Base-by-base conservation (phyloP, 2,888 invertebrate species). In the Cepaea hortensis region DNA sequence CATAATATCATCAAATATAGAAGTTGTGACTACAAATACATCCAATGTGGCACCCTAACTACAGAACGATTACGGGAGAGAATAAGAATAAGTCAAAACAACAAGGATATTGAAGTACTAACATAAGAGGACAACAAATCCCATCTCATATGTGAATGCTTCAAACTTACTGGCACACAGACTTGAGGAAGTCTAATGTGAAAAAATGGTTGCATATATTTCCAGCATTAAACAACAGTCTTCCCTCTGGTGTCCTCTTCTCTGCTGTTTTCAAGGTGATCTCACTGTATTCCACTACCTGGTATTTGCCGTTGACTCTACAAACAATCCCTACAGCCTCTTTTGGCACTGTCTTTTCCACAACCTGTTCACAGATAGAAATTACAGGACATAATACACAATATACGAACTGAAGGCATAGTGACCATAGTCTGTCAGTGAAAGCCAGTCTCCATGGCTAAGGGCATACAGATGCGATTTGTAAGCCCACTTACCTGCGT, bases 141-240 rank as follows among this genome's bases (percentile, higher is more conserved):
- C 55, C 6, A 55, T 55, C 7, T 9, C 72, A 73, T 3, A 6
- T 23, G n/a, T n/a, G 5, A 46, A 13, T 3, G 5, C 46, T 76
- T 77, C 15, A 79, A 35, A 87, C 94, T 92, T 93, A 95, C 95
- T 95, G 94, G 70, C 96, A 96, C 79, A 98, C 96, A 91, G 96
- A 95, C 62, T 96, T 95, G 6, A 99, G 95, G 94, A 99, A 99
- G 86, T 97, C 96, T 0, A 97, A 95, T 0, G 97, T 97, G 95
- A 99, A 99, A 94, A 98, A 98, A 93, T 99, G 99, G 94, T 99
- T 99, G 94, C 99, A 99, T 89, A 99, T 99, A 94, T 98, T 99
- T 1, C 99, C 99, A 1, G 99, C 98, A 87, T 96, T 97, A 94
- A 98, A 99, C 0, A 97, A 96, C 0, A 99, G 95, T 83, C 96